Percentiles rank a stretch among this genome's conserved stretches.
phyloP scores from a whole-genome alignment of 2,888 invertebrate genomes.

The Patella ulyssiponensis region DNA sequence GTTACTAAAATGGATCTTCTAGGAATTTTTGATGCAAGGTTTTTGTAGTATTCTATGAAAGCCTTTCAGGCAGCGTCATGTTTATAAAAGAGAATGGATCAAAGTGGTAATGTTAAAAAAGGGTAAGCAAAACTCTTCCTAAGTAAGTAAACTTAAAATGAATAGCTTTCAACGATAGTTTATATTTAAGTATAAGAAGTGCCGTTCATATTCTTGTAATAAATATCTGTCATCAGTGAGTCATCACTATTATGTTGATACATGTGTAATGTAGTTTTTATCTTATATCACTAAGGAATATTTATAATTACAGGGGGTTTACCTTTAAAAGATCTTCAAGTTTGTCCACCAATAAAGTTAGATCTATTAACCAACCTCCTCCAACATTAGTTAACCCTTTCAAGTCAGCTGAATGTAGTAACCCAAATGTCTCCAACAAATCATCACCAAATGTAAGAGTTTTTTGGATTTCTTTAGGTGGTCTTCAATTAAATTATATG shows the following conservation, averaged over 20 bases:
- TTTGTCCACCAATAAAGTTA: conserved; percentile 6
- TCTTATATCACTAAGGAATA: not conserved
- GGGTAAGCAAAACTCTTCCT: no score
- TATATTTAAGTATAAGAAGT: not conserved
- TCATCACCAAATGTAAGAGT: conserved; percentile 3
- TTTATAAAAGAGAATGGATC: no score
- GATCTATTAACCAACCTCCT: not conserved
- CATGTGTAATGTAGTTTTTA: not conserved
- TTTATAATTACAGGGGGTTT: conserved; percentile 28
- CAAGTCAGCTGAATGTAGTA: no score
- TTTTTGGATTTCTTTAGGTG: not conserved
- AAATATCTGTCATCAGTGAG: not conserved
- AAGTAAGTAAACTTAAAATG: not conserved
- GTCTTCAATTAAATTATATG: no score
- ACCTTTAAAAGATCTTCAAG: conserved; percentile 33
- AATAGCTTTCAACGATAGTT: not conserved
- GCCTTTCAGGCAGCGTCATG: no score
- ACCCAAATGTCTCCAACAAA: not conserved
- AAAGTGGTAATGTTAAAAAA: no score
- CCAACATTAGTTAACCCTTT: no score
- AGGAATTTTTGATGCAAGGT: no score
- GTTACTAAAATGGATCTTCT: no score
- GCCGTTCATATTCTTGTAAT: not conserved
- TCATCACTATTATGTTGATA: not conserved
- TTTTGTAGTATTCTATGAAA: no score